Evolutionary conservation across 2,113 vertebrate genomes (phyloP).

Genomic region (Fregata magnificens): DNA sequence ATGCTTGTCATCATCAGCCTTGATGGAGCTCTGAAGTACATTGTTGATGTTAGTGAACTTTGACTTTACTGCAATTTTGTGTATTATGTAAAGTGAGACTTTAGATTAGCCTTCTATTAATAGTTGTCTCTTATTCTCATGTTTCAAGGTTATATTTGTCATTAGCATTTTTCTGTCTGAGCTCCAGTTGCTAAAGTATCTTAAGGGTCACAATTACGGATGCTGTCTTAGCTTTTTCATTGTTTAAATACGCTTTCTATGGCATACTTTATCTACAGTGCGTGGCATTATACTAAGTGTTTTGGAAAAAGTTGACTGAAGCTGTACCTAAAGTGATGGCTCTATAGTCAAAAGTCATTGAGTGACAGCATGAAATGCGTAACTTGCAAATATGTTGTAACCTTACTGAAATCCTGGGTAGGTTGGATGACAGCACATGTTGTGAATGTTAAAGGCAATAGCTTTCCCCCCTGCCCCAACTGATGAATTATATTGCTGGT

Average conservation of each 20-base stretch:
- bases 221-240: background rate
- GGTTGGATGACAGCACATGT: background rate
- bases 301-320: background rate
- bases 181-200: background rate
- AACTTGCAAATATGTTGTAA: background rate
- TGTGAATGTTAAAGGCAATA: background rate
- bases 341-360: background rate
- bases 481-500: background rate
- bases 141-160: background rate
- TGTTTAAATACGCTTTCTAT: background rate
- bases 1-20: background rate
- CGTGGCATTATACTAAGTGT: accelerated
- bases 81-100: background rate
- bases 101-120: background rate
- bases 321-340: background rate
- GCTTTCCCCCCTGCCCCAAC: background rate
- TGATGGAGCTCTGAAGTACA: background rate
- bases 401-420: background rate
- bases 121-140: background rate
- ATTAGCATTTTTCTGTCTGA: background rate
- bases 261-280: background rate
- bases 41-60: background rate
- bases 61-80: background rate
- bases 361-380: background rate
- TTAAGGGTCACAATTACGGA: background rate